phyloP scores from a whole-genome alignment of 2,113 vertebrate genomes.

The Dolichotis patagonum region DNA sequence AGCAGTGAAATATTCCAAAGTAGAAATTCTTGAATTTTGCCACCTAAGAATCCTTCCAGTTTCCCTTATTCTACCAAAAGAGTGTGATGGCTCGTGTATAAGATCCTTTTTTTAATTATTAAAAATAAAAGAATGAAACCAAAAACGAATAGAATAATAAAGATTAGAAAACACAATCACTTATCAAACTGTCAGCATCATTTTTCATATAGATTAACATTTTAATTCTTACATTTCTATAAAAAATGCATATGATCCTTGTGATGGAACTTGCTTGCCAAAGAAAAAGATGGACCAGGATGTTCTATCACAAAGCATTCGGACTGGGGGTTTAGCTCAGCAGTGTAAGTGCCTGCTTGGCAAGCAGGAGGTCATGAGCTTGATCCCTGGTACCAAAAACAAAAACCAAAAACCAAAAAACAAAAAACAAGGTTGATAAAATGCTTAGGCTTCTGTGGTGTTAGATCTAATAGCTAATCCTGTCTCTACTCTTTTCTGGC shows the following conservation, averaged over 20 bases:
- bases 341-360: too few relatives aligned
- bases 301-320: not conserved
- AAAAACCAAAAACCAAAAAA: too few relatives aligned
- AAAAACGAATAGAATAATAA: too few relatives aligned
- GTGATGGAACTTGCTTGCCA: not conserved
- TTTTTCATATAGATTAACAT: too few relatives aligned
- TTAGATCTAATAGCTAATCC: not conserved
- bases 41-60: not conserved
- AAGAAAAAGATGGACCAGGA: not conserved
- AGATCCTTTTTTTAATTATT: not conserved
- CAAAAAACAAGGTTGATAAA: not conserved
- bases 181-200: too few relatives aligned
- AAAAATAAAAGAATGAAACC: too few relatives aligned
- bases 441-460: not conserved
- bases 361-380: too few relatives aligned
- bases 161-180: too few relatives aligned
- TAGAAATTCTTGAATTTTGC: constrained; percentile 45
- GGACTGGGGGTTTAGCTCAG: too few relatives aligned
- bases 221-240: too few relatives aligned
- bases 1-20: constrained; percentile 5
- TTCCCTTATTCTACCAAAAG: constrained; percentile 38
- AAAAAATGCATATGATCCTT: not conserved
- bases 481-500: not conserved
- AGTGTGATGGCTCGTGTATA: not conserved
- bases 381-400: too few relatives aligned